Percentiles rank a stretch among this genome's conserved stretches.
Conservation (phyloP, 2,888 invertebrate genomes). For the Drosophila peninsularis region DNA sequence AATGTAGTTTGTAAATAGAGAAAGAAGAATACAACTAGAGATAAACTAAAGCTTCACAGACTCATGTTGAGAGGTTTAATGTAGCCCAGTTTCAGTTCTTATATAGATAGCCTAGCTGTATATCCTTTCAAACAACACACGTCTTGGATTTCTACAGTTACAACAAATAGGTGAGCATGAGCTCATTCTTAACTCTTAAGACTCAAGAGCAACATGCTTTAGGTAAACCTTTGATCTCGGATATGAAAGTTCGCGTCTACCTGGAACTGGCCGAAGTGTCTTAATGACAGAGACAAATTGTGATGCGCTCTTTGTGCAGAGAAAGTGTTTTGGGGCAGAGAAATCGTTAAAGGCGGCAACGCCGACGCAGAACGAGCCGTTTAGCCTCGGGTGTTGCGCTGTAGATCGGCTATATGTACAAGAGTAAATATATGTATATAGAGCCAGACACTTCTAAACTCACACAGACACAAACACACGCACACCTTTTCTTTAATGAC, state of each 20-base stretch:
- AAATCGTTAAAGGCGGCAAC: conserved; percentile 58
- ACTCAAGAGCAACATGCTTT: conserved; percentile 1
- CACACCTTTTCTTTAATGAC: conserved; percentile 75
- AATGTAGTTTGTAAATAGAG: conserved; percentile 9
- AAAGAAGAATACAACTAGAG: not conserved
- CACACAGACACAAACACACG: conserved; percentile 36
- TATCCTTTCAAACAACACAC: not conserved
- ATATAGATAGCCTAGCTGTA: not conserved
- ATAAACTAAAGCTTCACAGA: not conserved
- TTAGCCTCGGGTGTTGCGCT: conserved; percentile 27
- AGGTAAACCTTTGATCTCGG: not conserved
- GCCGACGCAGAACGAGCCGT: conserved; percentile 57
- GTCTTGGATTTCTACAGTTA: not conserved
- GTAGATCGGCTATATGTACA: conserved; percentile 21
- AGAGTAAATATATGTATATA: conserved; percentile 18
- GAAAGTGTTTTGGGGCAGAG: conserved; percentile 54
- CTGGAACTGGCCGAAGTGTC: conserved; percentile 15
- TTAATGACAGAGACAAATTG: conserved; percentile 44
- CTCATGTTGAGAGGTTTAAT: not conserved
- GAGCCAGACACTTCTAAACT: conserved; percentile 34
- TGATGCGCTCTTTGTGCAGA: conserved; percentile 30
- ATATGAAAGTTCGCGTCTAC: conserved; percentile 15
- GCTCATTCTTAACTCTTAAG: not conserved
- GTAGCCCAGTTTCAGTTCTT: no score
- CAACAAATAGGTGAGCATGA: not conserved